These are phyloP conservation scores for Sturnus vulgaris DNA, from an alignment of 2,113 vertebrate genomes.

Conservation along the genomic window DNA sequence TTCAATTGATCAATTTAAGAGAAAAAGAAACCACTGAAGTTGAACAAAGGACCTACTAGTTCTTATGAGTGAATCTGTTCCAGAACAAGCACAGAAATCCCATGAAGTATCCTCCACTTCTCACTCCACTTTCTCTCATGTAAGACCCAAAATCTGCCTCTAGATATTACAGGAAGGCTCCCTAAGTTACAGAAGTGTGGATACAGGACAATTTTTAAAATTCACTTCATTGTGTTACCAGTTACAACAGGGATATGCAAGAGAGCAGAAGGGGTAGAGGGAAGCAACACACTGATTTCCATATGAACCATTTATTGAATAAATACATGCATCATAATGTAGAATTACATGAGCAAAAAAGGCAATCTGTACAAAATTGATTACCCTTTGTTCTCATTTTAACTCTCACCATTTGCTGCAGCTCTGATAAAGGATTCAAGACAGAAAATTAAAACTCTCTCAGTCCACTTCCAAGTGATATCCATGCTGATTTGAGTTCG, in stretches of 20 bases:
- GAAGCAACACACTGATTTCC: conserved; percentile 1
- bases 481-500: neutral
- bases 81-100: neutral
- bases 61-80: neutral
- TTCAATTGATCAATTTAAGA: neutral
- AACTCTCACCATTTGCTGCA: conserved; percentile 45
- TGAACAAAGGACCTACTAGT: neutral
- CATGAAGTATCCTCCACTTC: neutral
- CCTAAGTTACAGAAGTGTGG: neutral
- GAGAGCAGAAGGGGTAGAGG: neutral
- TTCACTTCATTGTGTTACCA: neutral
- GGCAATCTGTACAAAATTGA: conserved; percentile 52
- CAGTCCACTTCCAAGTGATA: conserved; percentile 12
- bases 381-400: conserved; percentile 45
- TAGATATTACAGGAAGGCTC: neutral
- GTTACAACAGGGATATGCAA: neutral
- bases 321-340: conserved; percentile 72
- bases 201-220: neutral
- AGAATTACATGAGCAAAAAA: conserved; percentile 69
- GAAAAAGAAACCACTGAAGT: neutral
- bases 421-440: neutral
- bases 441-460: conserved; percentile 18
- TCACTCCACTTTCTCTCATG: neutral
- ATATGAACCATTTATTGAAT: conserved; percentile 74
- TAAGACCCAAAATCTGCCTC: neutral